phyloP scores from a whole-genome alignment of 2,797 vertebrate genomes.

The Sciurus vulgaris region DNA sequence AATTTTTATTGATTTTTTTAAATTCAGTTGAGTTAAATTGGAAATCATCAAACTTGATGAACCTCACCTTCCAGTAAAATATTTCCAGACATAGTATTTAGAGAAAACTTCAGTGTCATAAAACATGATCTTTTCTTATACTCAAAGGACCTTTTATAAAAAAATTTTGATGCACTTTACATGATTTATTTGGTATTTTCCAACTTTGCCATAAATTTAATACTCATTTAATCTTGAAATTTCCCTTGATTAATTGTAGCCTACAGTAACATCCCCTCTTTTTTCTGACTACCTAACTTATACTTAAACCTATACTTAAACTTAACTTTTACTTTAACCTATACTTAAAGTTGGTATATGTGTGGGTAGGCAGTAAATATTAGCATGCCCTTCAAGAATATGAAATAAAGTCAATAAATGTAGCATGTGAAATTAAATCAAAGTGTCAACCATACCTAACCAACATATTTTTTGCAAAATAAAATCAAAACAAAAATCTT shows the following conservation, averaged over 20 bases:
- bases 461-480: neutral
- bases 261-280: neutral
- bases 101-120: neutral
- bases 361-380: neutral
- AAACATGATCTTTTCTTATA: neutral
- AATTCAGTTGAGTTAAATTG: neutral
- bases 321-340: too few relatives aligned
- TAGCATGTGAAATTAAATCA: neutral
- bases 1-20: neutral
- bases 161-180: neutral
- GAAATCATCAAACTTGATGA: conserved; percentile 2
- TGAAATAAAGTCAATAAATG: neutral
- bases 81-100: neutral
- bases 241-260: neutral
- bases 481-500: neutral
- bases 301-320: too few relatives aligned
- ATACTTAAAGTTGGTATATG: neutral
- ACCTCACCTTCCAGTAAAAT: neutral
- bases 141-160: neutral
- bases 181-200: neutral
- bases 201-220: neutral
- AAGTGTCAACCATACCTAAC: neutral
- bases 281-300: neutral
- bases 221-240: neutral
- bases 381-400: neutral